Evolutionary conservation across 1,140 invertebrate species (phyloP).

Genomic region (Drosophila nannoptera): DNA sequence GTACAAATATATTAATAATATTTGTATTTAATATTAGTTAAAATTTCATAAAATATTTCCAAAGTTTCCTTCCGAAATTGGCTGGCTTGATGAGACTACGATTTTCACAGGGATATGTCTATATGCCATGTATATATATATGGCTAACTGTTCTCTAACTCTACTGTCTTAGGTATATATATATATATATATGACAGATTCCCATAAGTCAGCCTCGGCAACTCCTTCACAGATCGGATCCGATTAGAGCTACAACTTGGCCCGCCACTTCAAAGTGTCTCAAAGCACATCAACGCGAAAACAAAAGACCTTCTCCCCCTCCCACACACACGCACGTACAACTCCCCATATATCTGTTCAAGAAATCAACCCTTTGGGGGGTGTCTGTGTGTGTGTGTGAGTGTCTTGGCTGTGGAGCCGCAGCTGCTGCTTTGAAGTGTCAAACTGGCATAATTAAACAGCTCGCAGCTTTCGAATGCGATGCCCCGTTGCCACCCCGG

Average conservation of each 20-base stretch:
- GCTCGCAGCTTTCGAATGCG: slow-evolving; percentile 25
- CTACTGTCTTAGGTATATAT: no score
- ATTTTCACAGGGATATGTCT: no score
- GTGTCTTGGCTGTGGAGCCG: slow-evolving; percentile 4
- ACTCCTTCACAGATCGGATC: neutral
- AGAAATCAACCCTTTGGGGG: slow-evolving; percentile 21
- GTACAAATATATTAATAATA: neutral
- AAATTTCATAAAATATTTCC: no score
- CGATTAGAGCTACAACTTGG: neutral
- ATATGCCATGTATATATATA: no score
- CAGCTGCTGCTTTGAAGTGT: slow-evolving; percentile 73
- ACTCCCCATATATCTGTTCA: slow-evolving; percentile 5
- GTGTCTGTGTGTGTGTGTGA: slow-evolving; percentile 5
- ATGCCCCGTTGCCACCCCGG: slow-evolving; percentile 2
- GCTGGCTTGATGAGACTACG: no score
- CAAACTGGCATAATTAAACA: slow-evolving; percentile 77
- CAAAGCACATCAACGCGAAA: slow-evolving; percentile 12
- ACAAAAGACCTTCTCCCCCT: neutral
- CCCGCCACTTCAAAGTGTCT: slow-evolving; percentile 31
- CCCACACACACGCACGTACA: neutral
- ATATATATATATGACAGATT: neutral
- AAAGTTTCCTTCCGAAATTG: no score
- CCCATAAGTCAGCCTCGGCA: no score
- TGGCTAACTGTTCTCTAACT: no score
- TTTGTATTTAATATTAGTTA: no score